These are phyloP conservation scores for Lepilemur septentrionalis DNA, from an alignment of 2,797 vertebrate genomes.

Conservation along the genomic window DNA sequence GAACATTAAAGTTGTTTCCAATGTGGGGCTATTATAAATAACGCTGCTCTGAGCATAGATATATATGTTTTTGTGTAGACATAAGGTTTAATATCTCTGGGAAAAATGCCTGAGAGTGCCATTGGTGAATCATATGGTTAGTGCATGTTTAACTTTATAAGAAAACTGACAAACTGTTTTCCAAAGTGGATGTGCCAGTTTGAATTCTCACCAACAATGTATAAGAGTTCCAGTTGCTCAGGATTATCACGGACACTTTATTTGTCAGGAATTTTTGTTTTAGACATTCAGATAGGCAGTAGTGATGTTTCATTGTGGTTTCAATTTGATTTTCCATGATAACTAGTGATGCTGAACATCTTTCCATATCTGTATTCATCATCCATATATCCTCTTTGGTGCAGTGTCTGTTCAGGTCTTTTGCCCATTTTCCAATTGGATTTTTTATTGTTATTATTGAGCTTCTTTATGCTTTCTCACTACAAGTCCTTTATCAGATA, in stretches of 20 bases:
- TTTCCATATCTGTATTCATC: not conserved
- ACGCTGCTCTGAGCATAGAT: not conserved
- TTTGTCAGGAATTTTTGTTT: not conserved
- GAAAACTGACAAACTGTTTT: not conserved
- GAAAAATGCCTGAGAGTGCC: not conserved
- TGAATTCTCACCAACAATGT: not conserved
- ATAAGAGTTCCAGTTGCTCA: not conserved
- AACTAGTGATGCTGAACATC: not conserved
- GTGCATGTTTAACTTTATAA: not conserved
- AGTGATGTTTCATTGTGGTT: constrained; percentile 2
- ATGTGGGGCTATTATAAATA: not conserved
- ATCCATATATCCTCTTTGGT: not conserved
- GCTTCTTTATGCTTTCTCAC: not conserved
- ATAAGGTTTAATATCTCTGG: constrained; percentile 19
- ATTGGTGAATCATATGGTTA: not conserved
- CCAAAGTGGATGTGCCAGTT: not conserved
- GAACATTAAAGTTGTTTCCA: not conserved
- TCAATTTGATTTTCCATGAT: not conserved
- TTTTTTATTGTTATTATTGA: constrained; percentile 4
- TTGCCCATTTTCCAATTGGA: not conserved
- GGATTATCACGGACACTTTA: not conserved
- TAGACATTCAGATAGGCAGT: not conserved
- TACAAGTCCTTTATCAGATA: not conserved
- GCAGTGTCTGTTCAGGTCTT: not conserved
- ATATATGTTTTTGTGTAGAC: not conserved